Evolutionary conservation across 2,797 vertebrate species (phyloP).

Genomic region (Cossypha dichroa): DNA sequence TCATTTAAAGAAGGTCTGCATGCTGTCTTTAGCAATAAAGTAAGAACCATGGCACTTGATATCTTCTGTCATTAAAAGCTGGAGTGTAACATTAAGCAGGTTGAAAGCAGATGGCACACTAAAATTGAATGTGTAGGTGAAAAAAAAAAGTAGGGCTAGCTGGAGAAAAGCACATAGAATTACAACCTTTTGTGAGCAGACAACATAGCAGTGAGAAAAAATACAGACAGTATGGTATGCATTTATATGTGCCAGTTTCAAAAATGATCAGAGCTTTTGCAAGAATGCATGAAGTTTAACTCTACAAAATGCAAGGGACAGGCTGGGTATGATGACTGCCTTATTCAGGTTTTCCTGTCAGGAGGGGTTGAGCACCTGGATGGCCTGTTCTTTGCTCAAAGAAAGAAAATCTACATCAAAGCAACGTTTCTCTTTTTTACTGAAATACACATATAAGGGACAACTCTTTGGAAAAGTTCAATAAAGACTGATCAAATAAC

Average conservation of each 20-base stretch:
- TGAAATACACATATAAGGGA: neutral
- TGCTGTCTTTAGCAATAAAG: neutral
- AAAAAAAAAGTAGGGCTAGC: neutral
- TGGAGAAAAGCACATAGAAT: neutral
- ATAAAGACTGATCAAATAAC: neutral
- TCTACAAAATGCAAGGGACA: neutral
- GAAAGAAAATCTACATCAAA: neutral
- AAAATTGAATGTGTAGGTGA: neutral
- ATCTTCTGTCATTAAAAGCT: neutral
- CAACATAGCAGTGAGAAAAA: neutral
- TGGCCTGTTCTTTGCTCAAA: neutral
- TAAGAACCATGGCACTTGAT: neutral
- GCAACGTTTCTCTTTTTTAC: neutral
- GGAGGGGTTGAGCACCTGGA: neutral
- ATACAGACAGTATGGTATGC: neutral
- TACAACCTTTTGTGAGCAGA: neutral
- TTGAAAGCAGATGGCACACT: neutral
- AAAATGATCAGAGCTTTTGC: neutral
- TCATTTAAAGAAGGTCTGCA: neutral
- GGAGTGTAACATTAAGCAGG: neutral
- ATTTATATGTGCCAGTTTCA: neutral
- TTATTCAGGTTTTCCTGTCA: neutral
- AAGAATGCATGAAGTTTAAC: neutral
- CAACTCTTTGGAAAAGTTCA: neutral
- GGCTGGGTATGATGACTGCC: neutral